Base-by-base conservation (phyloP, 2,797 vertebrate genomes). In the Spatula clypeata region DNA sequence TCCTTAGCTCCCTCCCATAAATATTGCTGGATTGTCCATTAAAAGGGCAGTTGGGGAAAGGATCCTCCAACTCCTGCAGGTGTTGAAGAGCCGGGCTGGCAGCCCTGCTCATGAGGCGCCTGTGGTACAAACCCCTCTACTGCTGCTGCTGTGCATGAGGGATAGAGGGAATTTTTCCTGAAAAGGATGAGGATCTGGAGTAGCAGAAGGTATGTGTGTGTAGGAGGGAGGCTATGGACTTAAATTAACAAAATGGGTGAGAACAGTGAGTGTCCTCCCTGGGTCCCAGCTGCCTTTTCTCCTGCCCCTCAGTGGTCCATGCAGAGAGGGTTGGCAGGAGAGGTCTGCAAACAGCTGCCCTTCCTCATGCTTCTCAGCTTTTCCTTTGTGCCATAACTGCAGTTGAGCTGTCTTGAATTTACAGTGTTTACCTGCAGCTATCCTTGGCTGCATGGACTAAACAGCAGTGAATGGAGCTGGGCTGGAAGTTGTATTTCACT, bases 141-240 rank as follows among this genome's bases (percentile, higher is more conserved):
- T 73, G 45, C 26, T 51, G 40, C 62, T 91, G 64, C 72, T 91
- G 88, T 75, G 83, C 62, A 40, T 15, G 23, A 29, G 4, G 11
- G 36, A n/a, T 12, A 31, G 13, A 8, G 58, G 16, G 11, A 21
- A 34, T 51, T 70, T 44, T 70, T 34, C 61, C 79, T 67, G 66
- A 75, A 60, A 79, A 72, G 29, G 23, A n/a, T 20, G 49, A 64
- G 49, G 14, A 32, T 21, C 49, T 76, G 51, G 49, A 76, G 34
- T 29, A 65, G 72, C 47, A 86, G 42, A 19, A 20, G 4, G 67
- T 32, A 1, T 3, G 24, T 55, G 26, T 0, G 0, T 15, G 19
- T 45, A 49, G 62, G 40, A 67, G 18, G 14, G 44, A 53, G 45
- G 21, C 36, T 75, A 14, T 4, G 3, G 58, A 61, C 4, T 24